Evolutionary conservation across 2,888 invertebrate species (phyloP).

Genomic region (Myopa tessellatipennis): DNA sequence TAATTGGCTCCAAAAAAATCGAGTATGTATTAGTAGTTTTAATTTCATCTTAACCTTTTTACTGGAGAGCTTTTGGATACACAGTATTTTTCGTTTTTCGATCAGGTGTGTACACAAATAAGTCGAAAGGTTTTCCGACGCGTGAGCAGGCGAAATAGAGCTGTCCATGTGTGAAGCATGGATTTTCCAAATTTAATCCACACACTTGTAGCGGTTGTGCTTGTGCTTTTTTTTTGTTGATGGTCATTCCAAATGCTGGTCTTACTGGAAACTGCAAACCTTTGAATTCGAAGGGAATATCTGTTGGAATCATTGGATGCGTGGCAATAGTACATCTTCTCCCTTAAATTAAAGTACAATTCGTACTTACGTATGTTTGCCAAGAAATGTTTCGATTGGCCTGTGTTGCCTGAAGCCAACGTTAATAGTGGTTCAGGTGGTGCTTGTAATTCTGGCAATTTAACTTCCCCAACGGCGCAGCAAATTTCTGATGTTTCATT

Average conservation of each 20-base stretch:
- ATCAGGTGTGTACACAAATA: neutral
- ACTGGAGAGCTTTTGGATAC: too few relatives aligned
- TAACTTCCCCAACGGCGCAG: conserved; percentile 63
- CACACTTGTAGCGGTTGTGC: neutral
- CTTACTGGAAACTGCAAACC: neutral
- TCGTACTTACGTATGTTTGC: too few relatives aligned
- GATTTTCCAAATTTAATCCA: conserved; percentile 6
- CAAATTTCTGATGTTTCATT: conserved; percentile 63
- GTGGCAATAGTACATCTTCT: conserved; percentile 8
- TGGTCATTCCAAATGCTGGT: neutral
- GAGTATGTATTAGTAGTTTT: too few relatives aligned
- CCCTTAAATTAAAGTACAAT: neutral
- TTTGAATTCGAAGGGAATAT: neutral
- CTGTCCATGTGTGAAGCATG: neutral
- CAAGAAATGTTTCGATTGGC: conserved; percentile 47
- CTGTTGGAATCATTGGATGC: too few relatives aligned
- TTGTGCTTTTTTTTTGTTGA: neutral
- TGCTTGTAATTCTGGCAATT: conserved; percentile 57
- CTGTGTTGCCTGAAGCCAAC: conserved; percentile 50
- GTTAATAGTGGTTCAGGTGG: conserved; percentile 60
- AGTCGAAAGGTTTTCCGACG: too few relatives aligned
- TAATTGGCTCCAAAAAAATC: too few relatives aligned
- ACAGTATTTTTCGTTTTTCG: too few relatives aligned
- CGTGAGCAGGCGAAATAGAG: too few relatives aligned
- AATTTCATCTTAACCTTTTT: too few relatives aligned